Evolutionary conservation across 1,140 invertebrate species (phyloP).

Genomic region (Forficula auricularia): DNA sequence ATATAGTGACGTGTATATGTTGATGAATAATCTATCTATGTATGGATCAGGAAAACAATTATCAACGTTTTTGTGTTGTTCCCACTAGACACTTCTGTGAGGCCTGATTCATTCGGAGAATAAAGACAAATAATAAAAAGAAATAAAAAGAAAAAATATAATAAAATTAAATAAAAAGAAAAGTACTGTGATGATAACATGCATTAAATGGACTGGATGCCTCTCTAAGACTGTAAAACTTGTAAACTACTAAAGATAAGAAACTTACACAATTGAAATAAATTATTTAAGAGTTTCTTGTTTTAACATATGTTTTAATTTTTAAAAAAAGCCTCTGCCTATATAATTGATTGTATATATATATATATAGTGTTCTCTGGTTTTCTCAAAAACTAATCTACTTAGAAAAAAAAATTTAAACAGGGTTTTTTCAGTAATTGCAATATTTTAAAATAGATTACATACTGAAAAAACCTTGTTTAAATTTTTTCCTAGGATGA

Average conservation of each 20-base stretch:
- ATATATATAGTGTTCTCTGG: no score
- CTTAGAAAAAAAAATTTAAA: no score
- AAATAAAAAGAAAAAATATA: conserved; percentile 8
- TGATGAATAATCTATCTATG: conserved; percentile 5
- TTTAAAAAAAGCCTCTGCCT: no score
- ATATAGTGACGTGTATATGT: no score
- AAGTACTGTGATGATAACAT: conserved; percentile 19
- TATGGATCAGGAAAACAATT: conserved; percentile 7
- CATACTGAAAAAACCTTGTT: no score
- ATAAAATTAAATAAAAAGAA: conserved; percentile 10
- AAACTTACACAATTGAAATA: conserved; percentile 16
- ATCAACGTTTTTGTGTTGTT: conserved; percentile 11
- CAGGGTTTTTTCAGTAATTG: no score
- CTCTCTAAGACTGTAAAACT: conserved; percentile 17
- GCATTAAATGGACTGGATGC: conserved; percentile 12
- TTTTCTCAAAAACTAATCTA: no score
- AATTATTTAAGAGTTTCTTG: conserved; percentile 13
- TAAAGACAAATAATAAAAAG: neutral
- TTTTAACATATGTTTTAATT: no score
- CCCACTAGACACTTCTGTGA: conserved; percentile 11
- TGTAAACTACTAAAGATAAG: conserved; percentile 13
- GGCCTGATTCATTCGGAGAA: conserved; percentile 10
- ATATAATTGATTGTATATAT: no score
- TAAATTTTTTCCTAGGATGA: no score
- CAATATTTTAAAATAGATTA: no score